These are phyloP conservation scores for Lacanobia wlatinum DNA, from an alignment of 2,888 invertebrate genomes.

Conservation along the genomic window DNA sequence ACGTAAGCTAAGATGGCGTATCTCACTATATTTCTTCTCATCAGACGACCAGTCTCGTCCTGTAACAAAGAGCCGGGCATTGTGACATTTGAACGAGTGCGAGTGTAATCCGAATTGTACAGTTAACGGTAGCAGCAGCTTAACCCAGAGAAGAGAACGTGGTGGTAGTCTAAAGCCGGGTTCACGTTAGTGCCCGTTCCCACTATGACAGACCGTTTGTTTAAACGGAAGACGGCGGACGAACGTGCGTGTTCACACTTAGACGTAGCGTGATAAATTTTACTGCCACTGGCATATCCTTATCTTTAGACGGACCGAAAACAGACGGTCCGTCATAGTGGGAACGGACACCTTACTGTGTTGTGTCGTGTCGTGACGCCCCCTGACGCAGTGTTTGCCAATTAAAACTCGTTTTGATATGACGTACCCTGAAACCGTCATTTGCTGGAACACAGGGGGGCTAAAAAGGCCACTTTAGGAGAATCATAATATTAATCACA, in stretches of 20 bases:
- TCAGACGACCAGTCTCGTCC: slow-evolving; percentile 97
- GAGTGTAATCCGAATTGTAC: no score
- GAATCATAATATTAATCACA: no score
- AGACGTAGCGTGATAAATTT: no score
- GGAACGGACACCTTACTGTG: not conserved
- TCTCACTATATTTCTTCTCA: slow-evolving; percentile 97
- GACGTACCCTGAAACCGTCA: not conserved
- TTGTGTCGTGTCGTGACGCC: not conserved
- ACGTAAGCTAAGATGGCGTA: slow-evolving; percentile 97
- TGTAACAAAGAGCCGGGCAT: slow-evolving; percentile 77
- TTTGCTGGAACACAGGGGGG: no score
- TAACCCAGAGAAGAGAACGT: slow-evolving; percentile 10
- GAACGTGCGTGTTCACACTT: no score
- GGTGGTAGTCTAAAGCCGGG: not conserved
- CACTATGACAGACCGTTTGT: no score
- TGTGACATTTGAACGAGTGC: slow-evolving; percentile 7
- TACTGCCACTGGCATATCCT: no score
- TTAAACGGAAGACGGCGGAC: no score
- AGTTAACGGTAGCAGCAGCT: slow-evolving; percentile 8
- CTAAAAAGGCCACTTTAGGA: no score
- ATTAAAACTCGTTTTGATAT: not conserved
- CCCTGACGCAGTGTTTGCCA: not conserved
- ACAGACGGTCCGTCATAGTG: no score
- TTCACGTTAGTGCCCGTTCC: not conserved
- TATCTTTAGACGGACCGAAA: no score